Percentiles rank a stretch among this genome's conserved stretches.
These are phyloP conservation scores for Talpa occidentalis DNA, from an alignment of 2,113 vertebrate species.

Conservation along the genomic window DNA sequence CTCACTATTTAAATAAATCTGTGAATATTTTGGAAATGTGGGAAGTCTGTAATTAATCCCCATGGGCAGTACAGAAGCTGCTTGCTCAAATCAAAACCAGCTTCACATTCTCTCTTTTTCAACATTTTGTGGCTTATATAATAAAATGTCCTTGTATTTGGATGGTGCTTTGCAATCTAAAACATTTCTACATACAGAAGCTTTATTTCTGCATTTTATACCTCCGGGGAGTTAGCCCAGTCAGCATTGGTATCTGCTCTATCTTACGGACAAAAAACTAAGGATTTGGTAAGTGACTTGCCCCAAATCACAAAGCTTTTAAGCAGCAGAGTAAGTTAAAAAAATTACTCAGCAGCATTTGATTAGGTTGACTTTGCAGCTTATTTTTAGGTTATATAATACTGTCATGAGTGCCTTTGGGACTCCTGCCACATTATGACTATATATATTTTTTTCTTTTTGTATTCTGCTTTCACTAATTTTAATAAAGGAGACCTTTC, in stretches of 20 bases:
- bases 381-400: slow-evolving; percentile 40
- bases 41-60: slow-evolving; percentile 79
- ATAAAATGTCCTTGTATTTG: slow-evolving; percentile 22
- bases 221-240: background rate
- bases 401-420: background rate
- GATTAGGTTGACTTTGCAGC: slow-evolving; percentile 23
- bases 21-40: slow-evolving; percentile 67
- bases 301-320: background rate
- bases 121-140: background rate
- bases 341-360: background rate
- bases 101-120: slow-evolving; percentile 17
- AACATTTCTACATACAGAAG: background rate
- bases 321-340: background rate
- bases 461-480: slow-evolving; percentile 9
- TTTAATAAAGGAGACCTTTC: background rate
- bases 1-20: slow-evolving; percentile 75
- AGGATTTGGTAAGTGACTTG: background rate
- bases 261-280: background rate
- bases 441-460: background rate
- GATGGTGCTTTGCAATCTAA: slow-evolving; percentile 24
- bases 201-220: slow-evolving; percentile 30
- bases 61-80: slow-evolving; percentile 55
- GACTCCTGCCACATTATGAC: background rate
- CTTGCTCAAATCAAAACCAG: slow-evolving; percentile 68
- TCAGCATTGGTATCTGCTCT: background rate